phyloP scores from a whole-genome alignment of 2,888 invertebrate genomes.

The Drosophila tripunctata region DNA sequence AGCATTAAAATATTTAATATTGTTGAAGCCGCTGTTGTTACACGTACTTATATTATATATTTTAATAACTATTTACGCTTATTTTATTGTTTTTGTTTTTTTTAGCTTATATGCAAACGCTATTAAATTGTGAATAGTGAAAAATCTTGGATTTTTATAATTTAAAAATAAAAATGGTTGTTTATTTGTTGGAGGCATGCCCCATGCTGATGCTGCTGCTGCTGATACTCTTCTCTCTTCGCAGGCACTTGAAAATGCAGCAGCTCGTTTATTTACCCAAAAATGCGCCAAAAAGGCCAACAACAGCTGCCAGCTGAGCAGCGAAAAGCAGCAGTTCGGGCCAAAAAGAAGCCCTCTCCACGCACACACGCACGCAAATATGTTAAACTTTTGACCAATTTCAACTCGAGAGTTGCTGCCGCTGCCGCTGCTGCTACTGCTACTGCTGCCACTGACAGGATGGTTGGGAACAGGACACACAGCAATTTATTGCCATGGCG shows the following conservation, averaged over 20 bases:
- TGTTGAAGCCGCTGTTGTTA: conserved; percentile 36
- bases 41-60: conserved; percentile 5
- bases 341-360: conserved; percentile 21
- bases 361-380: conserved; percentile 69
- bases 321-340: conserved; percentile 2
- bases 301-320: conserved; percentile 29
- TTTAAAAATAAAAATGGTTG: conserved; percentile 22
- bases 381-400: conserved; percentile 81
- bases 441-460: conserved; percentile 45
- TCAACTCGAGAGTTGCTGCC: conserved; percentile 73
- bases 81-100: conserved; percentile 26
- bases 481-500: conserved; percentile 78
- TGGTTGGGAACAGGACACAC: conserved; percentile 45
- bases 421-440: too few species aligned
- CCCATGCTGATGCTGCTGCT: too few species aligned
- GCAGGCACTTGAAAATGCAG: conserved; percentile 49
- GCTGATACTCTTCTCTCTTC: background rate
- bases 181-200: conserved; percentile 8
- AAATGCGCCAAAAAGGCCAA: conserved; percentile 69
- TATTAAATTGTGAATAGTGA: conserved; percentile 39
- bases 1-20: conserved; percentile 53
- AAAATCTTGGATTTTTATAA: conserved; percentile 41
- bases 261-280: conserved; percentile 64
- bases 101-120: conserved; percentile 31
- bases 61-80: conserved; percentile 28